phyloP scores from a whole-genome alignment of 1,140 invertebrate genomes.

The Listronotus oregonensis region DNA sequence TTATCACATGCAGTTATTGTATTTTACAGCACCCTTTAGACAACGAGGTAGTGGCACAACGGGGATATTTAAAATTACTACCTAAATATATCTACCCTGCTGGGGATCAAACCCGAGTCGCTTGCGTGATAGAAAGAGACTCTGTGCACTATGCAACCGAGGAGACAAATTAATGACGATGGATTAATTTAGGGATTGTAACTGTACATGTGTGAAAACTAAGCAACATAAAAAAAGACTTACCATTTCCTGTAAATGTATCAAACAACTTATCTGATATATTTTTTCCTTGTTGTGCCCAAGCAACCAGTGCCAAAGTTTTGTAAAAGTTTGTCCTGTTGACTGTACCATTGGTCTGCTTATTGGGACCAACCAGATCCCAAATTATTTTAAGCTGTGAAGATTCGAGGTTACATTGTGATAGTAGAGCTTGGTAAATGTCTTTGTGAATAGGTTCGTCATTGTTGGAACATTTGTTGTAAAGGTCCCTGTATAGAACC shows the following conservation, averaged over 20 bases:
- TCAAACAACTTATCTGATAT: conserved; percentile 70
- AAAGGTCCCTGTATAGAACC: conserved; percentile 67
- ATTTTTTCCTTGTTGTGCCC: conserved; percentile 72
- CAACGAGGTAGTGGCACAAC: too few relatives aligned
- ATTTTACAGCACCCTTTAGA: too few relatives aligned
- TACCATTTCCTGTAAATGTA: conserved; percentile 70
- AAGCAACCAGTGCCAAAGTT: conserved; percentile 69
- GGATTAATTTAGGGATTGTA: too few relatives aligned
- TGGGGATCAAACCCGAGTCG: too few relatives aligned
- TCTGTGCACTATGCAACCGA: too few relatives aligned
- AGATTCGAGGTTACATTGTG: conserved; percentile 66
- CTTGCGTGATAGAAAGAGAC: too few relatives aligned
- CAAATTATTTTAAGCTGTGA: conserved; percentile 67
- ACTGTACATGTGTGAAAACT: too few relatives aligned
- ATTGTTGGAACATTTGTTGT: conserved; percentile 67
- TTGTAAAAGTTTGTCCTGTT: conserved; percentile 67
- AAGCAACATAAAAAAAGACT: conserved; percentile 22
- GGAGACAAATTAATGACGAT: too few relatives aligned
- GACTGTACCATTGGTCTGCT: conserved; percentile 61
- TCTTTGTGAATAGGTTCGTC: conserved; percentile 66
- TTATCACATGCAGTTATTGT: too few relatives aligned
- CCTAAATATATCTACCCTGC: too few relatives aligned
- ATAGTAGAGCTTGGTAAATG: conserved; percentile 66
- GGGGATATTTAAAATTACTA: too few relatives aligned
- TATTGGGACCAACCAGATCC: conserved; percentile 64